phyloP scores from a whole-genome alignment of 2,888 invertebrate species.

The Zeuzera pyrina region DNA sequence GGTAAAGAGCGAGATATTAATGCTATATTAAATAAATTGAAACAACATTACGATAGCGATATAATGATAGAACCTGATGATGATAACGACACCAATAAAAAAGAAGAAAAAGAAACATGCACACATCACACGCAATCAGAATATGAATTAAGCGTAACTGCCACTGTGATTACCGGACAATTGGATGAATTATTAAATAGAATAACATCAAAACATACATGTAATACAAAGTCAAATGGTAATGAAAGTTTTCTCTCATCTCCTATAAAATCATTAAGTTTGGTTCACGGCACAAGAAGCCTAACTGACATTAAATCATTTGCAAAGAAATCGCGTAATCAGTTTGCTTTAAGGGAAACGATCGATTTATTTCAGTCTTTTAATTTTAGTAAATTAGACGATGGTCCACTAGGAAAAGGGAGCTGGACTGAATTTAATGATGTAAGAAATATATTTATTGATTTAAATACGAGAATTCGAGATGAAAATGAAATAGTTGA shows the following conservation, averaged over 20 bases:
- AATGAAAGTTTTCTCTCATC: conserved; percentile 6
- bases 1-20: conserved; percentile 31
- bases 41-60: conserved; percentile 29
- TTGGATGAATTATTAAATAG: conserved; percentile 30
- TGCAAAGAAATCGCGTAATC: conserved; percentile 19
- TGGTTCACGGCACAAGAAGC: conserved; percentile 20
- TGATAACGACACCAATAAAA: background rate
- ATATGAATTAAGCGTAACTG: conserved; percentile 24
- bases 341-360: conserved; percentile 6
- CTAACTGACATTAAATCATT: conserved; percentile 22
- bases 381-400: conserved; percentile 21
- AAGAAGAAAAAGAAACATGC: conserved; percentile 16
- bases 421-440: conserved; percentile 7
- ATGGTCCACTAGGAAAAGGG: conserved; percentile 16
- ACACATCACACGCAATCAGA: conserved; percentile 23
- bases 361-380: conserved; percentile 15
- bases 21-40: conserved; percentile 30
- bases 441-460: conserved; percentile 4
- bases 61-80: conserved; percentile 33
- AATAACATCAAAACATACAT: conserved; percentile 21
- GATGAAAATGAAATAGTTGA: background rate
- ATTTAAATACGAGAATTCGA: background rate
- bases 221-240: conserved; percentile 11
- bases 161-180: conserved; percentile 26
- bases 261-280: conserved; percentile 7